phyloP scores from a whole-genome alignment of 2,113 vertebrate genomes.

The Poeciliopsis prolifica region DNA sequence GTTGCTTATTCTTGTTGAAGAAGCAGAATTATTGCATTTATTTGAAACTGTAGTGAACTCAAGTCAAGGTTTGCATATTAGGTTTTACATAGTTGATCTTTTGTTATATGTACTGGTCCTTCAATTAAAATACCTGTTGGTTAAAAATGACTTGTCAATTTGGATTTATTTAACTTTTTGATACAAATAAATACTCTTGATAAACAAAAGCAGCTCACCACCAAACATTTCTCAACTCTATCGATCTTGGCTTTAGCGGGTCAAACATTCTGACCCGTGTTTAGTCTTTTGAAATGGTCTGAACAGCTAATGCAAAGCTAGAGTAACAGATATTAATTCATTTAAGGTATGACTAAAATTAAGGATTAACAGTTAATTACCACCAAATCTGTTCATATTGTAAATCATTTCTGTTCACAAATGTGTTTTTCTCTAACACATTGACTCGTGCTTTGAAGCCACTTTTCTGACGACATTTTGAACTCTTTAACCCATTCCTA shows the following conservation, averaged over 20 bases:
- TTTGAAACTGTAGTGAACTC: slow-evolving; percentile 19
- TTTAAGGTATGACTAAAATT: not conserved
- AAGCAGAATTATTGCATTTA: slow-evolving; percentile 25
- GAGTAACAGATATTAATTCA: not conserved
- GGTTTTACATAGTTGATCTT: slow-evolving; percentile 45
- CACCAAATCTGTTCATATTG: not conserved
- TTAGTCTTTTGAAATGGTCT: too few species aligned
- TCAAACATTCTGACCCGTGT: not conserved
- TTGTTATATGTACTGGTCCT: slow-evolving; percentile 66
- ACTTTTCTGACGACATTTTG: too few species aligned
- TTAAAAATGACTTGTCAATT: not conserved
- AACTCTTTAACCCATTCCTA: not conserved
- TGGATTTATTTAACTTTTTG: not conserved
- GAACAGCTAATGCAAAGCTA: too few species aligned
- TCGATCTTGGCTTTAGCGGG: not conserved
- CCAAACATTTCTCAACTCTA: not conserved
- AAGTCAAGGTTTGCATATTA: slow-evolving; percentile 30
- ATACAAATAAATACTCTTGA: not conserved
- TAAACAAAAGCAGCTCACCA: not conserved
- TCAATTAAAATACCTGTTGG: slow-evolving; percentile 63
- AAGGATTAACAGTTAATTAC: not conserved
- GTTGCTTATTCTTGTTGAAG: slow-evolving; percentile 16
- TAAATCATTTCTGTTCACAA: too few species aligned
- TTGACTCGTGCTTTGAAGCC: too few species aligned
- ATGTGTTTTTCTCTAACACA: too few species aligned